These are phyloP conservation scores for Uria aalge DNA, from an alignment of 2,113 vertebrate species.

Conservation along the genomic window DNA sequence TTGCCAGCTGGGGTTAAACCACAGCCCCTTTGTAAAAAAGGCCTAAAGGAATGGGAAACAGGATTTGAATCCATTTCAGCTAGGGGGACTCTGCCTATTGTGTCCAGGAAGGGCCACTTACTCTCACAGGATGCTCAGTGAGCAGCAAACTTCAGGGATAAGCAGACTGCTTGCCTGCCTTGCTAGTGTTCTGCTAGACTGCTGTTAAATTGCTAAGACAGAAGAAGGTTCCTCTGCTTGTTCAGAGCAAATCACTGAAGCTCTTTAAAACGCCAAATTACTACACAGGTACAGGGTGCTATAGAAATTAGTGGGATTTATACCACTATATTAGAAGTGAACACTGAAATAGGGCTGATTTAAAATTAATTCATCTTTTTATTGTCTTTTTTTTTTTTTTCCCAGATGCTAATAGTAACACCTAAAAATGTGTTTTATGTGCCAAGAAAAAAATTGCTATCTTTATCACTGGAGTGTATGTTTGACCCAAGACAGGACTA, in stretches of 20 bases:
- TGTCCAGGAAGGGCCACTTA: background rate
- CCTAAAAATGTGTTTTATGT: background rate
- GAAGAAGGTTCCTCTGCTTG: background rate
- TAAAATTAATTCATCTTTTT: background rate
- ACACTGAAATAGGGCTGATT: background rate
- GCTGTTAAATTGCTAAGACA: background rate
- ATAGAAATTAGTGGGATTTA: background rate
- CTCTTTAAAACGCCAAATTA: background rate
- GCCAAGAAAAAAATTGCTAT: background rate
- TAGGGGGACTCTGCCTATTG: background rate
- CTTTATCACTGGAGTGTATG: background rate
- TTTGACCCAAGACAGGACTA: background rate
- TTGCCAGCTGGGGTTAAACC: background rate
- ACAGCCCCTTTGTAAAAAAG: background rate
- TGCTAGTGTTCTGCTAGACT: background rate
- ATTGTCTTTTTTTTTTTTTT: background rate
- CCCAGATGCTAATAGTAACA: constrained; percentile 6
- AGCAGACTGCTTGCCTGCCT: background rate
- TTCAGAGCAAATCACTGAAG: background rate
- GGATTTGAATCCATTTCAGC: background rate
- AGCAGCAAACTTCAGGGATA: background rate
- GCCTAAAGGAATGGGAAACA: background rate
- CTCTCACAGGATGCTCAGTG: background rate
- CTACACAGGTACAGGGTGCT: background rate
- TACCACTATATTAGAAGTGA: background rate